Percentiles rank a stretch among this genome's conserved stretches.
phyloP scores from a whole-genome alignment of 2,888 invertebrate genomes.

The Deilephila elpenor region DNA sequence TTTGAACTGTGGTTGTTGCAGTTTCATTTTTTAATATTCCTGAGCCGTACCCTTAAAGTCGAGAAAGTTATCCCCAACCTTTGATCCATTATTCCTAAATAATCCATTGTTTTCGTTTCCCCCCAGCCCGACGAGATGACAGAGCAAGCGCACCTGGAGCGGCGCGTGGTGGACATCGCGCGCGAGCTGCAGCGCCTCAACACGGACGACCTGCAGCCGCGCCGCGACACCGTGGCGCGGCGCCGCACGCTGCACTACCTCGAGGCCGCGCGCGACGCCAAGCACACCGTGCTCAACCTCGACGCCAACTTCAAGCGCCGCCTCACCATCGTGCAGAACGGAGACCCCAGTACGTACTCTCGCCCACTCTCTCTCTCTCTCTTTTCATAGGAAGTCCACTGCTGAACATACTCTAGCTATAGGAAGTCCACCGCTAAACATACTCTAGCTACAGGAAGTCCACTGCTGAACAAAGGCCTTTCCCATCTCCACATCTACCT shows the following conservation, averaged over 20 bases:
- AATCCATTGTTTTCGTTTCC: background rate
- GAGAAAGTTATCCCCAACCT: no score
- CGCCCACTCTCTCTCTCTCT: no score
- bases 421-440: no score
- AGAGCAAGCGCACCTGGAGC: slow-evolving; percentile 92
- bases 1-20: no score
- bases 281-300: slow-evolving; percentile 93
- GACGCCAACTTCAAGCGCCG: slow-evolving; percentile 97
- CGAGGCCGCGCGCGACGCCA: slow-evolving; percentile 92
- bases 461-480: no score
- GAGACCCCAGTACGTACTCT: slow-evolving; percentile 81
- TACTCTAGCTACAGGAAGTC: no score
- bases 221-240: slow-evolving; percentile 89
- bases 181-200: slow-evolving; percentile 93
- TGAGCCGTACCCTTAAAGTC: no score
- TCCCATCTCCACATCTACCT: no score
- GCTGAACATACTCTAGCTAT: no score
- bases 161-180: slow-evolving; percentile 95
- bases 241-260: slow-evolving; percentile 95
- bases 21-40: no score
- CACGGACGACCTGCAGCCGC: slow-evolving; percentile 92
- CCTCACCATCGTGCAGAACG: slow-evolving; percentile 91
- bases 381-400: no score
- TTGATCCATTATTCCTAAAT: no score
- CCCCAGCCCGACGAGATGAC: slow-evolving; percentile 90